phyloP scores from a whole-genome alignment of 2,113 vertebrate species.

The Alces alces region DNA sequence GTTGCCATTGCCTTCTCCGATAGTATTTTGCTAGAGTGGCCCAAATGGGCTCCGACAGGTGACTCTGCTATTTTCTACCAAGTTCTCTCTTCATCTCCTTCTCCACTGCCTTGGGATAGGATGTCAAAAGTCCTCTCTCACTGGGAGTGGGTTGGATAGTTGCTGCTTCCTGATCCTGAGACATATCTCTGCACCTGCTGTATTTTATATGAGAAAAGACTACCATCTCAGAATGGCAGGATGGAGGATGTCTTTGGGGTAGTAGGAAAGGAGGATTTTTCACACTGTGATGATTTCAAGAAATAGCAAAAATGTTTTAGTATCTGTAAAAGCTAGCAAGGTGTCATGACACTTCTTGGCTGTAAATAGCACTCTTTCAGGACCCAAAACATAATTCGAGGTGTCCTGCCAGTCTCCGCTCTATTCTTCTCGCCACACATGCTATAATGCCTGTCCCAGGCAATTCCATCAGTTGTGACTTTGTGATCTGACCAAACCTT shows the following conservation, averaged over 20 bases:
- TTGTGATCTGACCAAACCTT: slow-evolving; percentile 61
- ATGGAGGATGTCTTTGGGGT: neutral
- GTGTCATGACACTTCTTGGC: slow-evolving; percentile 63
- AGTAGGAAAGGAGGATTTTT: slow-evolving; percentile 53
- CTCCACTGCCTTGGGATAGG: neutral
- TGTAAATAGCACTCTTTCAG: slow-evolving; percentile 61
- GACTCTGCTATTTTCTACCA: neutral
- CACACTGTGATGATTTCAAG: slow-evolving; percentile 59
- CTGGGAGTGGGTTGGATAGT: slow-evolving; percentile 19
- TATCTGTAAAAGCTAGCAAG: slow-evolving; percentile 60
- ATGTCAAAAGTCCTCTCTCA: slow-evolving; percentile 28
- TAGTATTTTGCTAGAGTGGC: neutral
- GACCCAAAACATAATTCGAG: slow-evolving; percentile 45
- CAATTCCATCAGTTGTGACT: slow-evolving; percentile 60
- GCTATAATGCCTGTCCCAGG: slow-evolving; percentile 30
- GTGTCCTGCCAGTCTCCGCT: slow-evolving; percentile 20
- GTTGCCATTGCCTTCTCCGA: too few species aligned
- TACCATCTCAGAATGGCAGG: neutral
- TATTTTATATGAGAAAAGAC: slow-evolving; percentile 15
- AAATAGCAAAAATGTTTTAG: slow-evolving; percentile 66
- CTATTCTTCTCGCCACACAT: neutral
- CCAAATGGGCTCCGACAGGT: neutral
- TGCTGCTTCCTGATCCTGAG: slow-evolving; percentile 24
- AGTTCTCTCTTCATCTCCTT: neutral
- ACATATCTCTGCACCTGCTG: neutral